phyloP scores from a whole-genome alignment of 2,113 vertebrate species.

The Chiloscyllium plagiosum region DNA sequence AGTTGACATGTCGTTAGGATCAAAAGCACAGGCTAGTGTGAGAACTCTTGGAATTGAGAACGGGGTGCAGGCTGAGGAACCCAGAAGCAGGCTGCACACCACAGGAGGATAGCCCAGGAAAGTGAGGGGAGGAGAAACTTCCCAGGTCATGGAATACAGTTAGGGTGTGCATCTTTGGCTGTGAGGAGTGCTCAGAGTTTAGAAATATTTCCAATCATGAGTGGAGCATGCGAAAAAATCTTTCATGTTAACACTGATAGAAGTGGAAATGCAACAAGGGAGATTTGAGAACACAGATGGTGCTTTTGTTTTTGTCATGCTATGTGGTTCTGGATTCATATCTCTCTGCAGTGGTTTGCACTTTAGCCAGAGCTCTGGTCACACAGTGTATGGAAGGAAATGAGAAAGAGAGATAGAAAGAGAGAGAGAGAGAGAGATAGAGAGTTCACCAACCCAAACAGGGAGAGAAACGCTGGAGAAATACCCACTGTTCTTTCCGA shows the following conservation, averaged over 20 bases:
- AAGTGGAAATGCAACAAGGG: constrained; percentile 14
- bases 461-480: neutral
- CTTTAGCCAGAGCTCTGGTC: neutral
- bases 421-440: neutral
- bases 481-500: neutral
- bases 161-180: too few relatives aligned
- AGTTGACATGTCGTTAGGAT: neutral
- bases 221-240: constrained; percentile 5
- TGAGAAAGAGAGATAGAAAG: too few relatives aligned
- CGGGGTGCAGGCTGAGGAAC: neutral
- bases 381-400: neutral
- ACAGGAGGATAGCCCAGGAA: too few relatives aligned
- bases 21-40: neutral
- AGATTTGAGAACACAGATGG: constrained; percentile 27
- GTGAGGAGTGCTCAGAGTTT: neutral
- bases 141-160: too few relatives aligned
- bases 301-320: constrained; percentile 13
- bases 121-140: neutral
- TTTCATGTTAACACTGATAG: constrained; percentile 22
- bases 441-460: neutral
- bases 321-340: constrained; percentile 3
- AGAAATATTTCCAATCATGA: neutral
- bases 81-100: neutral
- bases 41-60: neutral
- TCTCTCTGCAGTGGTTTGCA: neutral